Conservation (phyloP, 2,113 vertebrate genomes). For the Piaya cayana region DNA sequence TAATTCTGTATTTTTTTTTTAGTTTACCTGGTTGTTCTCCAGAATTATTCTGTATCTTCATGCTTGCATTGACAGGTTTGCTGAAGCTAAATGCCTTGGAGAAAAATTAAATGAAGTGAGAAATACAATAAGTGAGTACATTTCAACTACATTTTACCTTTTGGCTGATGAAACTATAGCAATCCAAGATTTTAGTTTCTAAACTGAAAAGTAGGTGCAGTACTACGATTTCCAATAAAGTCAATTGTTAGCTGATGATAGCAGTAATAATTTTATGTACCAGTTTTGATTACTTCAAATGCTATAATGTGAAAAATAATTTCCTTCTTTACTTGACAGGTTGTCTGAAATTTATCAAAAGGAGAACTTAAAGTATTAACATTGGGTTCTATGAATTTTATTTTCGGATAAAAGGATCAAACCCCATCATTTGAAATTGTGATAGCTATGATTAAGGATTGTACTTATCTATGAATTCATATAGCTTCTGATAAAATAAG, state of each 20-base stretch:
- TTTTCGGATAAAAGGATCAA: not conserved
- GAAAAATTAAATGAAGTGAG: constrained; percentile 82
- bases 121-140: constrained; percentile 89
- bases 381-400: not conserved
- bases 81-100: constrained; percentile 87
- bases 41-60: not conserved
- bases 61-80: constrained; percentile 76
- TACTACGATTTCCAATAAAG: not conserved
- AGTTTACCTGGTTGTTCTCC: not conserved
- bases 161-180: not conserved
- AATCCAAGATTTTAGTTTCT: not conserved
- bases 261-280: not conserved
- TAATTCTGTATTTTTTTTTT: not conserved
- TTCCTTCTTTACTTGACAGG: not conserved
- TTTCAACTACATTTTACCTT: not conserved
- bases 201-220: not conserved
- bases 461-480: not conserved
- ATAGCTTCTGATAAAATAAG: not conserved
- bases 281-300: not conserved
- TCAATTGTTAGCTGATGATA: not conserved
- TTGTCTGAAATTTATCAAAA: not conserved
- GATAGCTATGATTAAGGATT: not conserved
- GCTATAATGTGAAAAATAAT: not conserved
- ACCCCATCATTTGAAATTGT: not conserved
- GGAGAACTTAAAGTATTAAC: not conserved